Percentiles rank a stretch among this genome's conserved stretches.
These are phyloP conservation scores for Crotalus viridis DNA, from an alignment of 2,113 vertebrate species.

Conservation along the genomic window DNA sequence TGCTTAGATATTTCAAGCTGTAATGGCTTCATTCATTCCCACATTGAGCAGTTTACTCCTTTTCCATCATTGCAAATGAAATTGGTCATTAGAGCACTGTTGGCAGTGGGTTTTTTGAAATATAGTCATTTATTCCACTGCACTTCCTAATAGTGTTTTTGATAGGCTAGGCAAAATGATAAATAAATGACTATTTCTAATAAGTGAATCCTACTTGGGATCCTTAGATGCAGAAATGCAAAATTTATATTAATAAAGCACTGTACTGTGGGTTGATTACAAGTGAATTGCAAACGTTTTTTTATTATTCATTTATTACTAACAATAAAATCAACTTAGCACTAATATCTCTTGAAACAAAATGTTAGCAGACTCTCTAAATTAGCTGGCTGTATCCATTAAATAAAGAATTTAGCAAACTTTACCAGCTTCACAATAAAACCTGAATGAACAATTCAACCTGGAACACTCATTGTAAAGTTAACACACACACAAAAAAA, in stretches of 20 bases:
- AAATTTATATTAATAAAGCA: background rate
- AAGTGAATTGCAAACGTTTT: background rate
- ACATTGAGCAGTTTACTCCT: background rate
- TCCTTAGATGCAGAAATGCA: background rate
- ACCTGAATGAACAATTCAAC: background rate
- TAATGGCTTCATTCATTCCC: slow-evolving; percentile 6
- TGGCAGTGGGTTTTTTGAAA: slow-evolving; percentile 9
- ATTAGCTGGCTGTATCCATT: background rate
- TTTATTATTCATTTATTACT: background rate
- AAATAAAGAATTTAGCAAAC: background rate
- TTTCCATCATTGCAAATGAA: slow-evolving; percentile 9
- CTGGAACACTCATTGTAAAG: background rate
- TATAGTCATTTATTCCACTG: background rate
- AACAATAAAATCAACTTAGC: background rate
- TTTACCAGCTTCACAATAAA: background rate
- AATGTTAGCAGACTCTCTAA: background rate
- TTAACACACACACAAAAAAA: background rate
- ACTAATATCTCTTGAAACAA: background rate
- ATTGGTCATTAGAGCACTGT: slow-evolving; percentile 9
- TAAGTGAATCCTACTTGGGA: slow-evolving; percentile 3
- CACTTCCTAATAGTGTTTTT: slow-evolving; percentile 8
- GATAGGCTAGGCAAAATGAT: background rate
- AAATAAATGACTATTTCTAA: slow-evolving; percentile 12
- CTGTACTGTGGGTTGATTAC: slow-evolving; percentile 11
- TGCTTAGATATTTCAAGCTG: background rate